These are phyloP conservation scores for Dryas iulia DNA, from an alignment of 1,140 invertebrate genomes.

Conservation along the genomic window DNA sequence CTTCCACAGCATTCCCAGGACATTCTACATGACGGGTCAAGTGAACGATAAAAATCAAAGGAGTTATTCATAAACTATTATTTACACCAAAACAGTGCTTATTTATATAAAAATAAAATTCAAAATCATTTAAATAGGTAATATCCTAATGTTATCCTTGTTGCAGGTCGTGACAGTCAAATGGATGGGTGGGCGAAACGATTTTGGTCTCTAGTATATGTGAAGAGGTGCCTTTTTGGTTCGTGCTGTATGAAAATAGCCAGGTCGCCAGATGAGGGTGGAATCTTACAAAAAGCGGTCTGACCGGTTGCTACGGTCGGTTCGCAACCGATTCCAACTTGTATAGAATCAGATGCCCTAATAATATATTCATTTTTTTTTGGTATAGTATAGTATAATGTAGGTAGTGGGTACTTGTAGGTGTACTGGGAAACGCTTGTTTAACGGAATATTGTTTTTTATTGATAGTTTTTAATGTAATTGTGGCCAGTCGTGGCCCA, in stretches of 20 bases:
- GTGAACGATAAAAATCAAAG: conserved; percentile 72
- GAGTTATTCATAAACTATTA: conserved; percentile 51
- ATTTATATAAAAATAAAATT: conserved; percentile 20
- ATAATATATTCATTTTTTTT: conserved; percentile 64
- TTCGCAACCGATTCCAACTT: conserved; percentile 51
- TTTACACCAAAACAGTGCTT: conserved; percentile 36
- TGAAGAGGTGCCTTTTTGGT: conserved; percentile 26
- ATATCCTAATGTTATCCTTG: conserved; percentile 63
- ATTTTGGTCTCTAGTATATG: conserved; percentile 29
- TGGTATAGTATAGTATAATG: conserved; percentile 11
- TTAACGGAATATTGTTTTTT: background rate
- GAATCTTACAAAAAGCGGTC: conserved; percentile 65
- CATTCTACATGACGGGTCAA: conserved; percentile 74
- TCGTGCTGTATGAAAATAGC: conserved; percentile 30
- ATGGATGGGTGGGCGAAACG: conserved; percentile 1
- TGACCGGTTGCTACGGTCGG: conserved; percentile 50
- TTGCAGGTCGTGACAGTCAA: conserved; percentile 67
- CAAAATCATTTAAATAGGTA: conserved; percentile 34
- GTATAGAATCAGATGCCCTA: conserved; percentile 52
- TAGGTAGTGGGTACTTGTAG: background rate
- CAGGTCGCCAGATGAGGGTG: conserved; percentile 52
- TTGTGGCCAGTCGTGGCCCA: too few relatives aligned
- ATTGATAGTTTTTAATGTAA: too few relatives aligned
- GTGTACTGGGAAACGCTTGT: background rate
- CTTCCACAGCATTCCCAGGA: conserved; percentile 65